phyloP scores from a whole-genome alignment of 2,113 vertebrate genomes.

The Notarius lentiginosus region DNA sequence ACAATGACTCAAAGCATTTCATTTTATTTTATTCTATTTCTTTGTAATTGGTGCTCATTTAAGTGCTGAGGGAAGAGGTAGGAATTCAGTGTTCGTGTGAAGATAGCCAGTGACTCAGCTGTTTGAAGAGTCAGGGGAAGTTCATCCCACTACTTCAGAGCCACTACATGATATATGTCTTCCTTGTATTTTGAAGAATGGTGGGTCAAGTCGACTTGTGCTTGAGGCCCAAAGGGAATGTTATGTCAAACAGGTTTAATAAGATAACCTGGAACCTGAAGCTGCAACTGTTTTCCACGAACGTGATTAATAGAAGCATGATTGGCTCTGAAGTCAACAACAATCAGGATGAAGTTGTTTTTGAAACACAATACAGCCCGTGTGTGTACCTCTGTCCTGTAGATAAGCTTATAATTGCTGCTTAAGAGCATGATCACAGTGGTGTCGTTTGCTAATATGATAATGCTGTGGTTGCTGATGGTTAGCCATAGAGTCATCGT shows the following conservation, averaged over 20 bases:
- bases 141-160: neutral
- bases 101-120: neutral
- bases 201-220: neutral
- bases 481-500: neutral
- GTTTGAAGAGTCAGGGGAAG: neutral
- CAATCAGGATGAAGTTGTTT: neutral
- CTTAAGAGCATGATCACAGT: neutral
- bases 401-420: neutral
- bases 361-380: neutral
- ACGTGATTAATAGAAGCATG: neutral
- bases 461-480: neutral
- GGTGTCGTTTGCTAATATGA: neutral
- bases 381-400: neutral
- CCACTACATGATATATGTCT: neutral
- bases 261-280: neutral
- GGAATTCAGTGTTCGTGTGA: neutral
- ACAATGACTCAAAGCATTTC: neutral
- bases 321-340: neutral
- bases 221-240: neutral
- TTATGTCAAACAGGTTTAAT: neutral
- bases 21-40: neutral
- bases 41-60: neutral
- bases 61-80: neutral
- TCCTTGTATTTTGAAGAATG: neutral
- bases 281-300: neutral